These are phyloP conservation scores for Eupithecia dodoneata DNA, from an alignment of 2,888 invertebrate species.

Conservation along the genomic window DNA sequence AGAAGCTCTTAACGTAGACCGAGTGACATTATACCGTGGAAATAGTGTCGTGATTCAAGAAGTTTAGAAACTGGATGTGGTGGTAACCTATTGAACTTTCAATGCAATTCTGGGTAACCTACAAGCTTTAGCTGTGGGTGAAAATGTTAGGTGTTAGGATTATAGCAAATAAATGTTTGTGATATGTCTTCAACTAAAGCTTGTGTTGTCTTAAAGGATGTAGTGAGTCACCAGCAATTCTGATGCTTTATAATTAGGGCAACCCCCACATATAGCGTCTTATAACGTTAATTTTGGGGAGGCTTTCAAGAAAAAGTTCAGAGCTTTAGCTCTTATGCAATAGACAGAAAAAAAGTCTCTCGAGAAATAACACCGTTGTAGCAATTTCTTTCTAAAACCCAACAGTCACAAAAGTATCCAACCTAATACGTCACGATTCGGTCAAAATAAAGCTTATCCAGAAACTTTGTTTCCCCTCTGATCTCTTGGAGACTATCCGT, in stretches of 20 bases:
- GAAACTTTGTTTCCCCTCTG: constrained; percentile 60
- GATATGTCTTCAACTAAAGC: not conserved
- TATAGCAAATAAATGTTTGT: not conserved
- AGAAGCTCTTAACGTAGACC: constrained; percentile 61
- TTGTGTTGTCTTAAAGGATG: not conserved
- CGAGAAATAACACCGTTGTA: not conserved
- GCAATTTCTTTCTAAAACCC: constrained; percentile 1
- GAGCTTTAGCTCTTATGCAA: not conserved
- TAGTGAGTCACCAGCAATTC: not conserved
- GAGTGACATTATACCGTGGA: constrained; percentile 59
- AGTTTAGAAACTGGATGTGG: constrained; percentile 51
- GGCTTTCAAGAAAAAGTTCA: not conserved
- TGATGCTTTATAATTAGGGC: not conserved
- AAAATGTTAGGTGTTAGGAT: constrained; percentile 6
- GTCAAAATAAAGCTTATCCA: constrained; percentile 51
- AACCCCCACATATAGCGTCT: not conserved
- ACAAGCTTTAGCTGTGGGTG: not conserved
- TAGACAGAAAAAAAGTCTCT: not conserved
- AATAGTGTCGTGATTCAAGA: constrained; percentile 54
- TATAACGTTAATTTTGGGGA: not conserved
- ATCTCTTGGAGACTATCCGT: constrained; percentile 66
- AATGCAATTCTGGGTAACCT: constrained; percentile 22
- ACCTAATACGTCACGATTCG: constrained; percentile 20
- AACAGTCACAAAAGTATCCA: constrained; percentile 13
- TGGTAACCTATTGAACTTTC: constrained; percentile 42